Evolutionary conservation across 23 tunicate genomes (phyloP), one percentile per base, ranked within the genome.

Genomic region (Trididemnum nubilum): DNA sequence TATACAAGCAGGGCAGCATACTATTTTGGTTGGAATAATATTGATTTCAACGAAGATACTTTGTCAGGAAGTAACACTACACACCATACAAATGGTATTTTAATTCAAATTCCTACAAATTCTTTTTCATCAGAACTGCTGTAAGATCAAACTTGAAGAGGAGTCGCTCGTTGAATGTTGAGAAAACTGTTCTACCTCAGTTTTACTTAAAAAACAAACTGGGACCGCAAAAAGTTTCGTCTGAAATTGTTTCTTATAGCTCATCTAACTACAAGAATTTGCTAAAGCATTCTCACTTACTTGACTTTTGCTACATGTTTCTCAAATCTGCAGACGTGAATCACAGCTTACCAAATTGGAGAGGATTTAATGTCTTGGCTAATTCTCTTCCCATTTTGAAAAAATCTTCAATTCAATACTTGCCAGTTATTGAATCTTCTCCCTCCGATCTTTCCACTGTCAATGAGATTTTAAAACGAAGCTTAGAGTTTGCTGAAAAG

Each of bases 11-110:
- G 5, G 67, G 26, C 25, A 12, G 67, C 67, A 61, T 61, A 21
- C 67, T 3, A 24, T 12, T 61, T 61, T 61, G 26, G 67, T 22
- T 61, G 67, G 29, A 26, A 61, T 26, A 61, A 61, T 26, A 61
- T 61, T 21, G 67, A 61, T 61, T 61, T 61, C 29, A 61, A 61
- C 26, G 67, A 61, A 61, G 67, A 61, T 3, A 61, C 67, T 61
- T 5, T 61, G 3, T 12, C 28, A 3, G 67, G 67, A 61, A 4
- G 26, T 61, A n/a, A n/a, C 25, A 61, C 67, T 24, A 61, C 67
- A 3, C 67, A 61, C 26, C 26, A 61, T n/a, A 61, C 67, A 3
- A 24, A 61, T 61, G 67, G 67, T 26, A 61, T 61, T 61, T 61
- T 61, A 61, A 24, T 61, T 21, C 67, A 61, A n/a, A 61, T 23